Base-by-base conservation (phyloP, 2,888 invertebrate species). In the Azorinus chamasolen region DNA sequence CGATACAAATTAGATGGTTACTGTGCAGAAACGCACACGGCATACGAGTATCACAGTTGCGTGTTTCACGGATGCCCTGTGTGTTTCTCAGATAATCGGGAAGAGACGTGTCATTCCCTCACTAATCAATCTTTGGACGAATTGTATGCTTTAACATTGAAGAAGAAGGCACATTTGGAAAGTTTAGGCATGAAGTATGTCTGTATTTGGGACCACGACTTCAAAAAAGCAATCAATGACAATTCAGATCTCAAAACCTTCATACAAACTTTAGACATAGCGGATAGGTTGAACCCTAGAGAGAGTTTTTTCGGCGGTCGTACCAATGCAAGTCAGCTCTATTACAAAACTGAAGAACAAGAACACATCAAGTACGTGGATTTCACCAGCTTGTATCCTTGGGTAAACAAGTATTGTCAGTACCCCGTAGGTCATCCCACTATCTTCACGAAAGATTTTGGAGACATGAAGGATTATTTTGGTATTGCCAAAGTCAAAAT, bases 261-360 rank as follows among this genome's bases (percentile, higher is more conserved):
- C 24, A n/a, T 63, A 1, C 22, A 48, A 10, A n/a, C 10, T 20
- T 39, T 70, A 25, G 64, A 64, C 53, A 27, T 71, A 12, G 20
- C 48, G 24, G 53, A 65, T 2, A 18, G 65, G 16, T 25, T 87
- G 4, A 64, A 85, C 24, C 84, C 87, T 6, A 46, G 85, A 37
- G 83, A 87, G 50, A 83, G 84, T 10, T 87, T 89, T 50, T 87
- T 66, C 70, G 87, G 89, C 1, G 89, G 89, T 0, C 43, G 88
- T 10, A 86, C 83, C 0, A 83, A 83, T 48, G 83, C 83, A 20
- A 63, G 86, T 70, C 59, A 87, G 25, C 59, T 88, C 2, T 79
- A 73, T 24, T 54, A 83, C 22, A 70, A 81, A 53, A 57, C 53
- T 0, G 16, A 45, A 8, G 77, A 48, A 2, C 61, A 69, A 5